Percentiles rank a stretch among this genome's conserved stretches.
phyloP scores from a whole-genome alignment of 2,113 vertebrate genomes.

The Ceyx margarethae region DNA sequence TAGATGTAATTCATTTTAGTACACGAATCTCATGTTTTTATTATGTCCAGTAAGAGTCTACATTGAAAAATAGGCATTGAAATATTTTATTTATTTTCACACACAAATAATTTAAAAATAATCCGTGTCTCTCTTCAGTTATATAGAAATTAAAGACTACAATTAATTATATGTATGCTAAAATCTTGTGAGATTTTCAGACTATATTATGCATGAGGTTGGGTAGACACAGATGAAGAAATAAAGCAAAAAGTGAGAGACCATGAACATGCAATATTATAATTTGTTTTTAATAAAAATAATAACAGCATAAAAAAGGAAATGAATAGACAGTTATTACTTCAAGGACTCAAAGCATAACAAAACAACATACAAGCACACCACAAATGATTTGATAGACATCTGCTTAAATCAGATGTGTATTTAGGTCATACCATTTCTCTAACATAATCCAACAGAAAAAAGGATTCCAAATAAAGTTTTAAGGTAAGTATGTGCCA shows the following conservation, averaged over 20 bases:
- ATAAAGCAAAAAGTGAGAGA: neutral
- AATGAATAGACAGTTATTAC: neutral
- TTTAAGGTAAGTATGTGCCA: neutral
- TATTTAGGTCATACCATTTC: neutral
- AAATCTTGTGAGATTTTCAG: neutral
- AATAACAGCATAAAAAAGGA: neutral
- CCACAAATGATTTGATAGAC: neutral
- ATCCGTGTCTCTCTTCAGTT: neutral
- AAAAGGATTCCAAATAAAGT: neutral
- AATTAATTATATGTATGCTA: neutral
- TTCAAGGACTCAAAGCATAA: neutral
- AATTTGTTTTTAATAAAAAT: neutral
- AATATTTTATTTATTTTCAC: neutral
- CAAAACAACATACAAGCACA: neutral
- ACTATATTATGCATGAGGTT: neutral
- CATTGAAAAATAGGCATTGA: neutral
- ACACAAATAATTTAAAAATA: neutral
- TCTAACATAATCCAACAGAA: neutral
- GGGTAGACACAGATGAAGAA: neutral
- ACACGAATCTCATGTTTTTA: neutral
- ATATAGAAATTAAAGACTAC: neutral
- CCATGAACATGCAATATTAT: fast-evolving
- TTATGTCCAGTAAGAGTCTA: neutral
- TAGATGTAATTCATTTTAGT: neutral
- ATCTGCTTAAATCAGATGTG: neutral